These are phyloP conservation scores for Rotaria socialis DNA, from an alignment of 2,888 invertebrate species.

Conservation along the genomic window DNA sequence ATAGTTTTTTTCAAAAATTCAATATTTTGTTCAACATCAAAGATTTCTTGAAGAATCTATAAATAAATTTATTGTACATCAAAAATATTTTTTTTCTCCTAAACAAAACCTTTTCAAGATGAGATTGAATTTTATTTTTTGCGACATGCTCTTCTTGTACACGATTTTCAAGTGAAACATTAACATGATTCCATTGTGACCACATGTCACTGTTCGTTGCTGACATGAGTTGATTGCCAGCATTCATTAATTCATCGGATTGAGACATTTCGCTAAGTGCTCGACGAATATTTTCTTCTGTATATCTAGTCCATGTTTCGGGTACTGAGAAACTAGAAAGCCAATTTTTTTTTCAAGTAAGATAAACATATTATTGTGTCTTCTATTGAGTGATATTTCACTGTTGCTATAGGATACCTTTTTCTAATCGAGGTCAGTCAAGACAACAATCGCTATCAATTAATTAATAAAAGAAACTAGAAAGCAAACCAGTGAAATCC, in stretches of 20 bases:
- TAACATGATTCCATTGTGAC: slow-evolving; percentile 59
- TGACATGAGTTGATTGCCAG: slow-evolving; percentile 58
- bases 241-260: slow-evolving; percentile 57
- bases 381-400: too few relatives aligned
- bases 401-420: too few relatives aligned
- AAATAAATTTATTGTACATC: not conserved
- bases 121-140: slow-evolving; percentile 59
- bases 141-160: slow-evolving; percentile 58
- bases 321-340: slow-evolving; percentile 56
- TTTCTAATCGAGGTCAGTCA: too few relatives aligned
- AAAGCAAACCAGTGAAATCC: too few relatives aligned
- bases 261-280: slow-evolving; percentile 59
- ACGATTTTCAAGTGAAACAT: slow-evolving; percentile 57
- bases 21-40: slow-evolving; percentile 84
- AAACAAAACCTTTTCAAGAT: slow-evolving; percentile 51
- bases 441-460: too few relatives aligned
- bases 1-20: slow-evolving; percentile 82
- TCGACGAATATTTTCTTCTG: slow-evolving; percentile 59
- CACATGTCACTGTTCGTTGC: slow-evolving; percentile 59
- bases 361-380: too few relatives aligned
- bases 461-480: too few relatives aligned
- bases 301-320: slow-evolving; percentile 59
- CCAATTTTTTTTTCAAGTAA: too few relatives aligned
- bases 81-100: not conserved
- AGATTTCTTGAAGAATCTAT: slow-evolving; percentile 83